Conservation (phyloP, 2,113 vertebrate species). For the Typhlomys cinereus region DNA sequence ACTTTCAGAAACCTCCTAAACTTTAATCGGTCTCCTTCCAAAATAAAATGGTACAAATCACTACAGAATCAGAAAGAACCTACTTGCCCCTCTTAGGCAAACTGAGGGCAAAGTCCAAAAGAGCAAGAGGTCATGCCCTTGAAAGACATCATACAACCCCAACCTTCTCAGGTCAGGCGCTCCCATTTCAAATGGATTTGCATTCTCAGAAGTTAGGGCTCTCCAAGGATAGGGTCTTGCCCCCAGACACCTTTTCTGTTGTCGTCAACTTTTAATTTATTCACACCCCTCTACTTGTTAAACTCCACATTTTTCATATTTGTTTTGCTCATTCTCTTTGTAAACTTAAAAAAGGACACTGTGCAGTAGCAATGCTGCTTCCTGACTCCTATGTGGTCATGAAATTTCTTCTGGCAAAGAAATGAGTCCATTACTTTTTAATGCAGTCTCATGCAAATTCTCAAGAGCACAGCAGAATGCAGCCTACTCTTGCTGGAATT, state of each 20-base stretch:
- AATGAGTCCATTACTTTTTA: neutral
- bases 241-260: too few species aligned
- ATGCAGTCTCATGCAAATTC: neutral
- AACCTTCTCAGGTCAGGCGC: neutral
- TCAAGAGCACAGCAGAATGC: neutral
- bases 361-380: neutral
- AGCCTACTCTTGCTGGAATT: neutral
- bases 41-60: too few species aligned
- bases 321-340: neutral
- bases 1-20: too few species aligned
- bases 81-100: too few species aligned
- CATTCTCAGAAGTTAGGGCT: neutral
- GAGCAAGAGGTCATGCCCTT: too few species aligned
- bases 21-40: too few species aligned
- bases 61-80: too few species aligned
- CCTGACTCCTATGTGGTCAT: neutral
- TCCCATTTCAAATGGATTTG: neutral
- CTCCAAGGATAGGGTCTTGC: too few species aligned
- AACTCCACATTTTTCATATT: neutral
- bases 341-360: neutral
- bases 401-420: neutral
- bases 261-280: neutral
- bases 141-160: too few species aligned
- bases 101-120: too few species aligned
- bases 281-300: neutral